These are phyloP conservation scores for Calvadosia cruxmelitensis DNA, from an alignment of 30 jellyfish, hydroid and myxozoan species.

Conservation along the genomic window DNA sequence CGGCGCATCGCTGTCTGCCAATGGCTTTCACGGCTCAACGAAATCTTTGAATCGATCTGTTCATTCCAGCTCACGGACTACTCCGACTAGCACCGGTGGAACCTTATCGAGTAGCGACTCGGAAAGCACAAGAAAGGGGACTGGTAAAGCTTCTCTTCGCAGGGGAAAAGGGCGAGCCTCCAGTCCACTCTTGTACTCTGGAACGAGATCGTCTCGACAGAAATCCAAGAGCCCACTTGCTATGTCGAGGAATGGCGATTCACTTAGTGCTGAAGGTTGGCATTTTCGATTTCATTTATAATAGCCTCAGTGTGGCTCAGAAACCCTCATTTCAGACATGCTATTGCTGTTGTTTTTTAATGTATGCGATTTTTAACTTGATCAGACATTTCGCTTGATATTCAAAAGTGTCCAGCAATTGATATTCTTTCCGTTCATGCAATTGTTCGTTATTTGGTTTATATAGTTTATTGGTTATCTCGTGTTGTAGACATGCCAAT, in stretches of 20 bases:
- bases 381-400: too few relatives aligned
- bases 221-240: constrained; percentile 6
- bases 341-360: too few relatives aligned
- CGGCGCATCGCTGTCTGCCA: not conserved
- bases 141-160: not conserved
- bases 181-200: constrained; percentile 45
- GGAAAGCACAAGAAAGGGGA: not conserved
- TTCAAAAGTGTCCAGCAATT: not conserved
- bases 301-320: too few relatives aligned
- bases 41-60: not conserved
- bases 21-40: not conserved
- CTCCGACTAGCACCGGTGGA: not conserved
- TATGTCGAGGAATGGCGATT: not conserved
- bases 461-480: not conserved
- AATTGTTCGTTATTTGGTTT: too few relatives aligned
- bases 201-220: constrained; percentile 21
- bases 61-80: not conserved
- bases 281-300: too few relatives aligned
- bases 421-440: not conserved
- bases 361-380: too few relatives aligned
- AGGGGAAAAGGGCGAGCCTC: not conserved
- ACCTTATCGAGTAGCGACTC: not conserved
- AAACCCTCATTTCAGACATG: too few relatives aligned
- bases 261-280: too few relatives aligned
- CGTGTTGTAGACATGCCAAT: constrained; percentile 29